Base-by-base conservation (phyloP, 2,888 invertebrate genomes). In the Drosophila formosana region DNA sequence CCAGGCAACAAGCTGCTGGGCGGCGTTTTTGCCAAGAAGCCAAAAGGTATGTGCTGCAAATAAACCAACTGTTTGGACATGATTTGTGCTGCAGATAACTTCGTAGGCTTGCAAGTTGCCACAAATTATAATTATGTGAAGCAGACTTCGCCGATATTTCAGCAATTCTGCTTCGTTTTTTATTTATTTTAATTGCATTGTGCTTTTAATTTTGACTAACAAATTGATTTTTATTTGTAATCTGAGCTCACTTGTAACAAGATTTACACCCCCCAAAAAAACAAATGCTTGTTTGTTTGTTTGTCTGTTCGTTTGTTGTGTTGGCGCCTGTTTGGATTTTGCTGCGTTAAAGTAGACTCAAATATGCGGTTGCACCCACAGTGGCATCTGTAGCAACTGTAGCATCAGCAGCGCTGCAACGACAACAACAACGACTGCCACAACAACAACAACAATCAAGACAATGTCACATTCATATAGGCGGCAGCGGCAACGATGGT, bases 391-490 rank as follows among this genome's bases (percentile, higher is more conserved):
- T 71, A 66, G 50, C 56, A 57, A 46, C 62, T 63, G 57, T 52
- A 50, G 37, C 43, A 49, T 37, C 63, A 51, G 50, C 58, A 55
- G 25, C 45, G 51, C 60, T 52, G 58, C 73, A 53, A 63, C 72
- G 67, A 67, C 68, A 78, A 67, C 79, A 71, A 79, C 65, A 67
- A 66, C 81, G 49, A 64, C 66, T 57, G 65, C 71, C 58, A 43
- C 69, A 52, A 66, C 88, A 81, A 84, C 68, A 70, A 68, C 82
- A 82, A 80, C 89, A 90, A 90, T 88, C 91, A 91, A 91, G 98
- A 93, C 95, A 95, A 94, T 98, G 98, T 94, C 90, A 91, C 86
- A 97, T 98, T 94, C 98, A 98, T 94, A 97, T 98, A 92, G 98
- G 98, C 49, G 95, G 96, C 50, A 95, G 96, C 89, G 88, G 88